These are phyloP conservation scores for Aradophagus sp. DNA, from an alignment of 1,140 invertebrate genomes.

Conservation along the genomic window DNA sequence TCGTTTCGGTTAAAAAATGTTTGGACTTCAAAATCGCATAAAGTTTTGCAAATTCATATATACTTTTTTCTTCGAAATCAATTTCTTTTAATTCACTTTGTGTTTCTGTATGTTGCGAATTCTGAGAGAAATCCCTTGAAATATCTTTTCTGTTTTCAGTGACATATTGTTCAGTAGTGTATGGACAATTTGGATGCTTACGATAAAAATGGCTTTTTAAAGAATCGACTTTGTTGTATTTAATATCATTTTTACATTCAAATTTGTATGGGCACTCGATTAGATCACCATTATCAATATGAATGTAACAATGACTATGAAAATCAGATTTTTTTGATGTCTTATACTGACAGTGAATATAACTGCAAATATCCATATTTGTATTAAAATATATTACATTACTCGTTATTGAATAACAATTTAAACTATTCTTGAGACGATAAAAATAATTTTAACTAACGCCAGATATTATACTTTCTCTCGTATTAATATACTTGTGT, in stretches of 20 bases:
- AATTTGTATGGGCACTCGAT: conserved; percentile 26
- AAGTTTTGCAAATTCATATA: conserved; percentile 25
- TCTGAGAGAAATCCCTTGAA: too few relatives aligned
- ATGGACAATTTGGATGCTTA: background rate
- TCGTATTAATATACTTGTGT: too few relatives aligned
- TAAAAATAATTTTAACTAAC: too few relatives aligned
- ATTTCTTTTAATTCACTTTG: background rate
- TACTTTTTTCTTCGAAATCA: conserved; percentile 15
- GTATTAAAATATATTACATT: too few relatives aligned
- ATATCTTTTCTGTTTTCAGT: background rate
- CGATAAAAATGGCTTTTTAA: conserved; percentile 30
- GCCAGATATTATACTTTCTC: too few relatives aligned
- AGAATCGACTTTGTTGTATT: conserved; percentile 12
- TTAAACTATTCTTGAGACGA: too few relatives aligned
- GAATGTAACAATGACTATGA: conserved; percentile 32
- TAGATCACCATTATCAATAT: conserved; percentile 26
- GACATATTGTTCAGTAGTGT: conserved; percentile 3
- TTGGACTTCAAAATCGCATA: conserved; percentile 32
- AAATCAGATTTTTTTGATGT: conserved; percentile 19
- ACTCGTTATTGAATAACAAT: too few relatives aligned
- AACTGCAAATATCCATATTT: conserved; percentile 19
- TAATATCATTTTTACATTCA: conserved; percentile 2
- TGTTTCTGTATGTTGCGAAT: background rate
- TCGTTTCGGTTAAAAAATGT: conserved; percentile 28
- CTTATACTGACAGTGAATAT: conserved; percentile 13